Conservation (phyloP, 2,113 vertebrate genomes). For the Coregonus clupeaformis region DNA sequence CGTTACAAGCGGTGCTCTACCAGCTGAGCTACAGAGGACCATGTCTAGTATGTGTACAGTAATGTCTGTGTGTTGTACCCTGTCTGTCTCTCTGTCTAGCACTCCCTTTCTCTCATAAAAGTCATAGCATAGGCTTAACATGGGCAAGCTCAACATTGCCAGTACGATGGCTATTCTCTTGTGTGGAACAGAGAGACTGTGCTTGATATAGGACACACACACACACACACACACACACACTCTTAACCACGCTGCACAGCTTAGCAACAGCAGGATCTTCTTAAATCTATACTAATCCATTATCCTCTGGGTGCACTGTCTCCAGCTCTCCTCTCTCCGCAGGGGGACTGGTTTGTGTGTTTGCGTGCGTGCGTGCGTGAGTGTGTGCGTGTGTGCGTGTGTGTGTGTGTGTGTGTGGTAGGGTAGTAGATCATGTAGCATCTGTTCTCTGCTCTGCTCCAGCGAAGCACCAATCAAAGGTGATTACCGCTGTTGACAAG, state of each 20-base stretch:
- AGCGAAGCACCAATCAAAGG: constrained; percentile 65
- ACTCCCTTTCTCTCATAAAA: neutral
- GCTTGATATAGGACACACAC: constrained; percentile 48
- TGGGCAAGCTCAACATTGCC: neutral
- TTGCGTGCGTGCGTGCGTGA: constrained; percentile 15
- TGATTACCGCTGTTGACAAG: constrained; percentile 70
- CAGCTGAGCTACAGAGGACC: no score
- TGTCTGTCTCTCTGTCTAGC: neutral
- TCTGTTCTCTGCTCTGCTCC: constrained; percentile 61
- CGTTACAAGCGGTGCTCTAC: no score
- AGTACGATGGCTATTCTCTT: constrained; percentile 6
- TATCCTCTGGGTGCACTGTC: constrained; percentile 59
- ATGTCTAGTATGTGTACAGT: neutral
- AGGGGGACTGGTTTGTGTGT: constrained; percentile 11
- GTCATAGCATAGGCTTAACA: neutral
- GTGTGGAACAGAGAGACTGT: constrained; percentile 44
- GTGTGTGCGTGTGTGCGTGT: neutral
- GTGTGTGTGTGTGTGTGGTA: neutral
- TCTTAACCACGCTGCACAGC: constrained; percentile 50
- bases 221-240: constrained; percentile 28
- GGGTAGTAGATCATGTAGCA: constrained; percentile 58
- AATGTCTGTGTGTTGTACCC: neutral
- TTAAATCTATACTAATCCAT: constrained; percentile 76
- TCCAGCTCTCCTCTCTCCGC: constrained; percentile 21
- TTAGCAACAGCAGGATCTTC: constrained; percentile 68